phyloP scores from a whole-genome alignment of 1,140 invertebrate species.

The Drosophila malerkotliana region DNA sequence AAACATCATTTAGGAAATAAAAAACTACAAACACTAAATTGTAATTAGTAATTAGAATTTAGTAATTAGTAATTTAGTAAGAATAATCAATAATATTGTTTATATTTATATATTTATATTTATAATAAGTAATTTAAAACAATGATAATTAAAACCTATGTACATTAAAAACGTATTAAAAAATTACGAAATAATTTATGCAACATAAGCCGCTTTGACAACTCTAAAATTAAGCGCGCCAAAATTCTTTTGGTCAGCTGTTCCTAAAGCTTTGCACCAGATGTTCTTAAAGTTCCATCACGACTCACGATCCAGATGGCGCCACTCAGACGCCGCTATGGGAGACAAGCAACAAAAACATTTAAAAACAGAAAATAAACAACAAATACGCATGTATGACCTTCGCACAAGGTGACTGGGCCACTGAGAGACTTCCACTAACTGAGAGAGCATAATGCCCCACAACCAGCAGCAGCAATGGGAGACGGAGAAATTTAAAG shows the following conservation, averaged over 20 bases:
- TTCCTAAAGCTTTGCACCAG: conserved; percentile 12
- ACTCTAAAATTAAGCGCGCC: background rate
- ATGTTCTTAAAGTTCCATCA: conserved; percentile 5
- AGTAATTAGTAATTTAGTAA: too few species aligned
- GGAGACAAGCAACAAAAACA: conserved; percentile 44
- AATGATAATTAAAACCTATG: too few species aligned
- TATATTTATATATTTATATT: background rate
- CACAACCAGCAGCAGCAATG: background rate
- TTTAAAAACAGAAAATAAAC: conserved; percentile 52
- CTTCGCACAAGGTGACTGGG: conserved; percentile 87
- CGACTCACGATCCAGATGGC: conserved; percentile 5
- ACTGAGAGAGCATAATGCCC: background rate
- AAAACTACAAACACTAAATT: too few species aligned
- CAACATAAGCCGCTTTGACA: background rate
- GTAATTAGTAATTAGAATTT: too few species aligned
- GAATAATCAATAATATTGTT: background rate
- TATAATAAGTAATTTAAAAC: too few species aligned
- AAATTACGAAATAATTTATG: background rate
- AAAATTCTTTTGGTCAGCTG: conserved; percentile 9
- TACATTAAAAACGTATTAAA: too few species aligned
- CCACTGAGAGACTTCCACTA: conserved; percentile 32
- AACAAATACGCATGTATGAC: conserved; percentile 85
- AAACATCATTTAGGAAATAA: background rate
- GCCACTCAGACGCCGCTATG: conserved; percentile 16
- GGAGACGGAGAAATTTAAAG: conserved; percentile 2